A percentile compares a stretch with the other conserved stretches of the same genome.
Evolutionary conservation across 1,140 invertebrate species (phyloP).

Genomic region (Phortica variegata): DNA sequence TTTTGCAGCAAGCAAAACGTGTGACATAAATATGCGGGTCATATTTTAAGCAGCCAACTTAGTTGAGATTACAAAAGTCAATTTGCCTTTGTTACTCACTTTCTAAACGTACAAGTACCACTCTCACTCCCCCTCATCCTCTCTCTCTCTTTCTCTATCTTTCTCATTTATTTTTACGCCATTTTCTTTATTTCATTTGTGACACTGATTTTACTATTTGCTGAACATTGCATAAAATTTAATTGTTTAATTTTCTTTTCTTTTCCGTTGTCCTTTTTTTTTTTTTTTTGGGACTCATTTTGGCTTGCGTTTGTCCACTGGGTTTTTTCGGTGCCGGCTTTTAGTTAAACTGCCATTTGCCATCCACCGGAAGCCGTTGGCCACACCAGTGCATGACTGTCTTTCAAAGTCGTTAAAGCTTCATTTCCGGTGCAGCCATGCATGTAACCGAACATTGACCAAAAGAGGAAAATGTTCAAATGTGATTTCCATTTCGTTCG

Average conservation of each 20-base stretch:
- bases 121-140: too few species aligned
- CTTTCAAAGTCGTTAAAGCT: conserved; percentile 41
- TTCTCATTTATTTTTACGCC: too few species aligned
- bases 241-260: conserved; percentile 18
- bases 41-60: too few species aligned
- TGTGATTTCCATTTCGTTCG: conserved; percentile 9
- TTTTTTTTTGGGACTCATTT: conserved; percentile 20
- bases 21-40: too few species aligned
- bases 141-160: too few species aligned
- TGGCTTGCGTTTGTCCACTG: conserved; percentile 4
- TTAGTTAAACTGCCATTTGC: background rate
- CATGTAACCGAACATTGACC: conserved; percentile 38
- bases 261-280: background rate
- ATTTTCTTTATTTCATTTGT: too few species aligned
- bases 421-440: conserved; percentile 45
- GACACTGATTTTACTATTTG: background rate
- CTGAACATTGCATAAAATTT: conserved; percentile 9
- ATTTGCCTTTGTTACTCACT: too few species aligned
- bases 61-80: too few species aligned
- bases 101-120: too few species aligned
- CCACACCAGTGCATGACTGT: conserved; percentile 10
- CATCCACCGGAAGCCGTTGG: conserved; percentile 19
- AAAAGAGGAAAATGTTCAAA: conserved; percentile 5
- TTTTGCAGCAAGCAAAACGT: too few species aligned
- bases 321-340: conserved; percentile 5